Conservation (phyloP, 2,888 invertebrate species). For the Stenotaenia linearis region DNA sequence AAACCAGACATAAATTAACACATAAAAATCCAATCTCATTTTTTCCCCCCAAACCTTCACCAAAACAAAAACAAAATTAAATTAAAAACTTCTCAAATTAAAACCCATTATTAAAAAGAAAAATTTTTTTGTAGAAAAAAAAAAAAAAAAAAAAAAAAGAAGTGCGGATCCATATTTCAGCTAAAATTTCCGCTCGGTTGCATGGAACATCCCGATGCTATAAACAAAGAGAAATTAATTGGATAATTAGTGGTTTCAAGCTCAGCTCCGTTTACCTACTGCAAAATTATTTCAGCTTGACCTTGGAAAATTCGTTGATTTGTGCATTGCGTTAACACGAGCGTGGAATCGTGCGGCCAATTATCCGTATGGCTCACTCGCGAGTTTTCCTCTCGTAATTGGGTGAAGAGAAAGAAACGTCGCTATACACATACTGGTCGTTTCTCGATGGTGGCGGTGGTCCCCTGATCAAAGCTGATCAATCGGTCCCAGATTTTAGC, state of each 20-base stretch:
- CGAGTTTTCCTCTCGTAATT: neutral
- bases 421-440: neutral
- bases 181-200: neutral
- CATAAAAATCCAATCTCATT: too few relatives aligned
- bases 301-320: neutral
- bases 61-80: too few relatives aligned
- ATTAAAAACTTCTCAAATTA: too few relatives aligned
- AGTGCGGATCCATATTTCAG: neutral
- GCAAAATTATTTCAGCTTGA: neutral
- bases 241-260: conserved; percentile 14
- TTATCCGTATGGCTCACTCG: neutral
- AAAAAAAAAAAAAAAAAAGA: neutral
- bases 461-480: conserved; percentile 19
- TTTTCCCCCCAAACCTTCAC: too few relatives aligned
- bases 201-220: neutral
- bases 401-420: neutral
- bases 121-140: neutral
- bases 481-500: conserved; percentile 19
- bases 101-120: too few relatives aligned
- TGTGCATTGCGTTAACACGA: neutral
- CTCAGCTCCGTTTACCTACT: conserved; percentile 9
- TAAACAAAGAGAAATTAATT: conserved; percentile 15
- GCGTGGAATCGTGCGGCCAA: conserved; percentile 6
- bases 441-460: conserved; percentile 6
- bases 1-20: too few relatives aligned